Base-by-base conservation (phyloP, 2,888 invertebrate genomes). In the Adela reaumurella region DNA sequence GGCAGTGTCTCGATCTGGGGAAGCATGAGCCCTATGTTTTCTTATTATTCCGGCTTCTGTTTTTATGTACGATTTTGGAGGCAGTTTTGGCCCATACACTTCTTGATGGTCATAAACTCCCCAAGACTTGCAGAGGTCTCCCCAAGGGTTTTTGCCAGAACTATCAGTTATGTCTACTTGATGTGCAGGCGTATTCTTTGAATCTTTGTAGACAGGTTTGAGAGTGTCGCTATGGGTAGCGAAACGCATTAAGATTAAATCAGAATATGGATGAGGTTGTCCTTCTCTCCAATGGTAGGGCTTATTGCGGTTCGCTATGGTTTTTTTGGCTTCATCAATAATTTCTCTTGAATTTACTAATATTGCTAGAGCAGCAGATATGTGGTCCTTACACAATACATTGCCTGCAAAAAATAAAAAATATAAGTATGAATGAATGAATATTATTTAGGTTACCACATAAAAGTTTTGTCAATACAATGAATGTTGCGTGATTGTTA, bases 281-380 rank as follows among this genome's bases (percentile, higher is more conserved):
- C 90, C 92, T 63, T 89, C 82, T 54, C 92, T 74, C 92, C 92
- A 92, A 59, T 83, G 81, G 41, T 91, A 89, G 43, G 85, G 83
- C 16, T 91, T 90, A 57, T 67, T 70, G 41, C 62, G 60, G 48
- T 58, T 53, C 49, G 74, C 61, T 64, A 74, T 71, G 53, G 70
- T 59, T 47, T 67, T 72, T 47, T 77, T 58, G 48, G 67, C 63
- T 43, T 67, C 63, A 59, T 67, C 65, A 57, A 61, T 68, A 43
- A 82, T 78, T 64, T 78, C 71, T 55, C 77, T 66, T 44, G 84
- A 83, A 59, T 84, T 74, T 20, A 80, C 80, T 51, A 83, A 61
- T 53, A 87, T 63, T 46, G 86, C 86, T 56, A 83, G 65, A 17
- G 85, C 84, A 49, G 83, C 81, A 19, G 82, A 76, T 55, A 81